Conservation (phyloP, 2,113 vertebrate genomes). For the Ginglymostoma cirratum region DNA sequence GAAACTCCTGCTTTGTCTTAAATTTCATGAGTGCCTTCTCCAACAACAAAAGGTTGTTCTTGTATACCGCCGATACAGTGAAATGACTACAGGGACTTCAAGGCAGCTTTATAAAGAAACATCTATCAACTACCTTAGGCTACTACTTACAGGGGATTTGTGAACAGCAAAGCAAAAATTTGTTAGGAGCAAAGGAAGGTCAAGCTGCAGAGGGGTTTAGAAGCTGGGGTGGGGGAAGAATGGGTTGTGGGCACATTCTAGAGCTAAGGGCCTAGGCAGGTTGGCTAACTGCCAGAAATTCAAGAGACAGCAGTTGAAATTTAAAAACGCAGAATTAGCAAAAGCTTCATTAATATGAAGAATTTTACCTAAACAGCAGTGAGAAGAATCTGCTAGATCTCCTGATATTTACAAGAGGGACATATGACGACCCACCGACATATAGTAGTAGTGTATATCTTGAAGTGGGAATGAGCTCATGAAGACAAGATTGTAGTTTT, state of each 20-base stretch:
- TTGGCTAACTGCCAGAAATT: background rate
- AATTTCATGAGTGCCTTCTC: background rate
- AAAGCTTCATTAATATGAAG: background rate
- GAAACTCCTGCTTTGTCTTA: background rate
- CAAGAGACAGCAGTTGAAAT: background rate
- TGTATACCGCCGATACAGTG: background rate
- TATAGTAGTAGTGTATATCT: background rate
- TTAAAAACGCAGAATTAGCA: background rate
- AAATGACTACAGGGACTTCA: background rate
- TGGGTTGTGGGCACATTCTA: background rate
- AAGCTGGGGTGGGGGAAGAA: too few relatives aligned
- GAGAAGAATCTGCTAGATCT: background rate
- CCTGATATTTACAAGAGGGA: background rate
- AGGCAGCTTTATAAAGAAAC: background rate
- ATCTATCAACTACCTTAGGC: background rate
- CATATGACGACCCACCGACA: too few relatives aligned
- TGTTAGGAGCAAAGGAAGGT: background rate
- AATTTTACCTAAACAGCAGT: background rate
- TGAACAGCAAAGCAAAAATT: background rate
- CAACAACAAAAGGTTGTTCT: background rate
- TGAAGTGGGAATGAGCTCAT: background rate
- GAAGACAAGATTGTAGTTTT: background rate
- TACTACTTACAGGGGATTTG: background rate
- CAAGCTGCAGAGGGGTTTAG: background rate
- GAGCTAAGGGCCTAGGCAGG: background rate